Evolutionary conservation across 2,797 vertebrate species (phyloP).

Genomic region (Sebastes alutus): DNA sequence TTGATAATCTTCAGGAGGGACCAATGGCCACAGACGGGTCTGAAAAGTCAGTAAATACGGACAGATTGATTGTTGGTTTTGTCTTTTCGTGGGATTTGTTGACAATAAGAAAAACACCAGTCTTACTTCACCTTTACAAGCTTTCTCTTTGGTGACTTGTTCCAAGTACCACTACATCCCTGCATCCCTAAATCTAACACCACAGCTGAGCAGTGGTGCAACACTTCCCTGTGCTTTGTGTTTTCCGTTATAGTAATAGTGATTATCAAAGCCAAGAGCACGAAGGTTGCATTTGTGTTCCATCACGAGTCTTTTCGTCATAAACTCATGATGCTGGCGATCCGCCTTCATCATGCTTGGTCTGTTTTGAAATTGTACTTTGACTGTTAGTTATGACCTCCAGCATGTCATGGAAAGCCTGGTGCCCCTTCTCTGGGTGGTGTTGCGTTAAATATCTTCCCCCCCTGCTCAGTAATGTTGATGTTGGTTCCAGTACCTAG

Average conservation of each 20-base stretch:
- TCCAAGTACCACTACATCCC: neutral
- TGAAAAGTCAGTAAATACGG: neutral
- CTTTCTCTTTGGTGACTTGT: neutral
- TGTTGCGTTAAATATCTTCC: neutral
- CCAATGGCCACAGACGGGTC: neutral
- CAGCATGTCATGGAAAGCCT: neutral
- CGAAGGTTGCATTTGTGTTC: neutral
- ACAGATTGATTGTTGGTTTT: neutral
- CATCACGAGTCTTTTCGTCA: neutral
- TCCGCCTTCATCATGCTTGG: neutral
- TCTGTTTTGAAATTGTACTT: neutral
- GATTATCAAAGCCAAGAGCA: neutral
- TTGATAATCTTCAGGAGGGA: neutral
- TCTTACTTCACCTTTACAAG: neutral
- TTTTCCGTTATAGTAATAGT: neutral
- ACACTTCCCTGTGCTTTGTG: neutral
- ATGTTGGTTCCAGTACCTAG: neutral
- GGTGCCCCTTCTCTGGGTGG: neutral
- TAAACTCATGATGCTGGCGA: rapidly evolving
- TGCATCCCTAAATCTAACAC: neutral
- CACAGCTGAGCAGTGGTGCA: neutral
- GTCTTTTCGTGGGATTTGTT: neutral
- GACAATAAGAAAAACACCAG: neutral
- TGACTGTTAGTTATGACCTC: neutral
- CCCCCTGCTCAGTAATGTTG: neutral